Base-by-base conservation (phyloP, 2,113 vertebrate genomes). In the Cyprinodon tularosa region DNA sequence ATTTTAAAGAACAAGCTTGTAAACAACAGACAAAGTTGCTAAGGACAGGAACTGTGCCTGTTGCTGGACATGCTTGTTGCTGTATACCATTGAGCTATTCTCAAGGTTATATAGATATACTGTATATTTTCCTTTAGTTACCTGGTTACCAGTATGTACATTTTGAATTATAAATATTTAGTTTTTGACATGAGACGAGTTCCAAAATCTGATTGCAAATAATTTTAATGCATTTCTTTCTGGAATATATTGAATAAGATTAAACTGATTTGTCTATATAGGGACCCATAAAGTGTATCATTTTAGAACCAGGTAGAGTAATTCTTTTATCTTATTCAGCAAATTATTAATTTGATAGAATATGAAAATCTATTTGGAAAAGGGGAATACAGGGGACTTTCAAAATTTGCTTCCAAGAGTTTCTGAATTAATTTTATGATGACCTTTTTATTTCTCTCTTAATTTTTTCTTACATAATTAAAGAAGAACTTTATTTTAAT, bases 1-100 rank as follows among this genome's bases (percentile, higher is more conserved):
- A 57, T 57, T 20, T n/a, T 57, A 20, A 17, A 20, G 17, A n/a
- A 48, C 67, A 62, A 15, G 14, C 68, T 68, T 14, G 20, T 69
- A 45, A 59, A 63, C 57, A 68, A 61, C 20, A 14, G 61, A 74
- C 17, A 36, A 64, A 77, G 75, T 60, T 68, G 60, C 17, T 37
- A n/a, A 29, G 29, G 29, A 29, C 29, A 29, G 29, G 29, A 29
- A 29, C 29, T 29, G 29, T 29, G 29, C 29, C 29, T 29, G 29
- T 29, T 29, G 29, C 29, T 29, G 29, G 29, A 29, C 29, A 29
- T 29, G 29, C 29, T 29, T 29, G 29, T 29, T 29, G 29, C 29
- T 29, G 29, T 29, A 29, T 29, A 29, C 29, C 29, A 29, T 29
- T 29, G 29, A 29, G 29, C 29, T n/a, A 10, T 15, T 53, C 50